These are phyloP conservation scores for cat (Felis catus) DNA, from an alignment of 2,113 vertebrate species.

Conservation along the genomic window F.catus_Fca126_mat1.0 CM031416.1:88690001-88690500, in stretches of 20 bases:
- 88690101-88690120: background rate
- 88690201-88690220: constrained; percentile 53
- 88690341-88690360: background rate
- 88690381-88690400: fast-evolving
- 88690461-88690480: background rate
- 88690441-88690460: background rate
- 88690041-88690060: constrained; percentile 44
- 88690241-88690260: background rate
- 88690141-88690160: constrained; percentile 52
- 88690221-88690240: constrained; percentile 57
- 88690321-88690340: background rate
- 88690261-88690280: background rate
- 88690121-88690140: constrained; percentile 44
- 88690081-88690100: background rate
- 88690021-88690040: constrained; percentile 50
- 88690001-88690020: constrained; percentile 58
- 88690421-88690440: background rate
- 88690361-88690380: background rate
- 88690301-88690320: background rate
- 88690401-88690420: background rate
- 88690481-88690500: constrained; percentile 51
- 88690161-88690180: constrained; percentile 41
- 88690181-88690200: constrained; percentile 61
- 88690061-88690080: background rate
- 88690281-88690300: background rate